phyloP scores from a whole-genome alignment of 1,140 invertebrate species.

The Euschistus heros region DNA sequence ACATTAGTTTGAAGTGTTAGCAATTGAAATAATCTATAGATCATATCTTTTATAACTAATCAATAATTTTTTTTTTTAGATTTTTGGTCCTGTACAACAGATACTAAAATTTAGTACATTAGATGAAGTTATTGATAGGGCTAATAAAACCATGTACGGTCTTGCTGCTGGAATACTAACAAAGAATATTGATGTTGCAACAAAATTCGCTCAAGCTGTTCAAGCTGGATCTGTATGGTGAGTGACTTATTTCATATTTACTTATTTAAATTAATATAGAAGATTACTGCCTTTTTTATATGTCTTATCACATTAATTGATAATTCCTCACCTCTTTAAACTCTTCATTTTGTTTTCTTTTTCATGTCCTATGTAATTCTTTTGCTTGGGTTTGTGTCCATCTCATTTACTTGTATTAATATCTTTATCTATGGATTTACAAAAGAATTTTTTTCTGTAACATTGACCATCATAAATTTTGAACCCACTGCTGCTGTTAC shows the following conservation, averaged over 20 bases:
- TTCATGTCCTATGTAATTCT: background rate
- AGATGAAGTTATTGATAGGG: slow-evolving; percentile 79
- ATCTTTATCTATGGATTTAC: no score
- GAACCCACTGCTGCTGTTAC: no score
- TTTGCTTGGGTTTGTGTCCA: no score
- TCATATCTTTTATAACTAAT: no score
- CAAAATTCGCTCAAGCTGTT: slow-evolving; percentile 62
- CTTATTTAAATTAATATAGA: background rate
- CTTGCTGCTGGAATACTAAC: slow-evolving; percentile 83
- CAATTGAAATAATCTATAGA: no score
- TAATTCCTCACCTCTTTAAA: background rate
- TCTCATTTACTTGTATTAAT: no score
- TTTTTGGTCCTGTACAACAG: slow-evolving; percentile 88
- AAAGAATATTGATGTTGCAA: slow-evolving; percentile 71
- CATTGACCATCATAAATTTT: no score
- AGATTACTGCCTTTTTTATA: background rate
- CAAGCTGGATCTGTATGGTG: slow-evolving; percentile 84
- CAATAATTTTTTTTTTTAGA: slow-evolving; percentile 42
- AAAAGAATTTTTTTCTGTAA: no score
- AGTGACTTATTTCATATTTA: slow-evolving; percentile 26
- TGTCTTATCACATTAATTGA: background rate
- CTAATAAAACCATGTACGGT: slow-evolving; percentile 81
- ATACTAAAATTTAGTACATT: slow-evolving; percentile 81
- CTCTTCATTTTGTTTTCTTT: background rate
- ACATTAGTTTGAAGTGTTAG: background rate